These are phyloP conservation scores for Suncus etruscus DNA, from an alignment of 2,113 vertebrate genomes.

Conservation along the genomic window DNA sequence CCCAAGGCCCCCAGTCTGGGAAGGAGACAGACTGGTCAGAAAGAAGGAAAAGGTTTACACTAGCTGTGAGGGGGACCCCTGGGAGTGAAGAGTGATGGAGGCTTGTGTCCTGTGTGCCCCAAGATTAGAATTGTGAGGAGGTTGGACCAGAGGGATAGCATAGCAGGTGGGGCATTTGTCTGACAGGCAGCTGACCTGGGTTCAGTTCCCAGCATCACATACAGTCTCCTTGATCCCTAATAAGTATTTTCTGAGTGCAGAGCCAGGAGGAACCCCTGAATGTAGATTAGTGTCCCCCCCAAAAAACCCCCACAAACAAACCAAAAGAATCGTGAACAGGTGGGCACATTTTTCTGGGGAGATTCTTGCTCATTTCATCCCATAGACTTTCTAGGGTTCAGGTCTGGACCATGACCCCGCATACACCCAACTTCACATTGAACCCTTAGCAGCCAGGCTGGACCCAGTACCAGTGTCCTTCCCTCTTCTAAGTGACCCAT, in stretches of 20 bases:
- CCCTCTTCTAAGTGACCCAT: neutral
- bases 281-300: no score
- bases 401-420: no score
- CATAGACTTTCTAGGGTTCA: accelerated
- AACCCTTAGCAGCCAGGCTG: neutral
- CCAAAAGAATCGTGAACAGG: neutral
- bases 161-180: no score
- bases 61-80: neutral
- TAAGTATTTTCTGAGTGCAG: no score
- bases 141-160: no score
- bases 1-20: neutral
- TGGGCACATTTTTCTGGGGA: neutral
- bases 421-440: no score
- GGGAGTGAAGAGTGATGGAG: neutral
- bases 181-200: no score
- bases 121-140: no score
- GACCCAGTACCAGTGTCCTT: neutral
- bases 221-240: no score
- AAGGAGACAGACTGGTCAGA: neutral
- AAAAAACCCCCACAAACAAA: no score
- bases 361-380: accelerated
- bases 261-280: no score
- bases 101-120: neutral
- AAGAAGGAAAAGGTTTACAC: neutral
- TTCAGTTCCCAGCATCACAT: no score